Percentiles rank a stretch among this genome's conserved stretches.
phyloP scores from a whole-genome alignment of 2,113 vertebrate species.

The Lasiurus borealis region DNA sequence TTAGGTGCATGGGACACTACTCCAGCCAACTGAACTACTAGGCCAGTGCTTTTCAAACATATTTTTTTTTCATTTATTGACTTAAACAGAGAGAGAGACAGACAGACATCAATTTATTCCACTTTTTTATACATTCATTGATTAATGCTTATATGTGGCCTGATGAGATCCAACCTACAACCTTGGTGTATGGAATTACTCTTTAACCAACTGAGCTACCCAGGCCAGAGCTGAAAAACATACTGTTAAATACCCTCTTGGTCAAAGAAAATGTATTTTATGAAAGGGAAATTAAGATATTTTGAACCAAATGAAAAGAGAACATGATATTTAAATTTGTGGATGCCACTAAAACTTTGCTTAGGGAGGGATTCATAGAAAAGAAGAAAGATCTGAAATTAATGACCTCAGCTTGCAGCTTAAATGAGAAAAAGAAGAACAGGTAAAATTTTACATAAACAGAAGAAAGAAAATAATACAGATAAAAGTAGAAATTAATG shows the following conservation, averaged over 20 bases:
- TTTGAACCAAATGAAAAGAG: not conserved
- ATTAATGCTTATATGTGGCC: not conserved
- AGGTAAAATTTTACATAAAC: not conserved
- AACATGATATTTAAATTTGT: not conserved
- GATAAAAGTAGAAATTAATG: not conserved
- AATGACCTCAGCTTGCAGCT: not conserved
- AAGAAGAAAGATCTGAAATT: conserved; percentile 30
- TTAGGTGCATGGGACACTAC: not conserved
- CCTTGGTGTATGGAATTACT: not conserved
- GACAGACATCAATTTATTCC: not conserved
- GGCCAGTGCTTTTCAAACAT: not conserved
- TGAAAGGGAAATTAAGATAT: not conserved
- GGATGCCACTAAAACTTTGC: not conserved
- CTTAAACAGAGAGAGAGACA: not conserved
- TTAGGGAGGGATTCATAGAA: not conserved
- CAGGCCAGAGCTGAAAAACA: not conserved
- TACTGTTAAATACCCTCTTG: not conserved
- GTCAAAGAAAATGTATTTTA: not conserved
- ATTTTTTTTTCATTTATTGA: not conserved
- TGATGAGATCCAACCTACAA: not conserved
- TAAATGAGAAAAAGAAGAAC: conserved; percentile 1
- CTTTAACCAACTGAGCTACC: not conserved
- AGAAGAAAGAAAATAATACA: conserved; percentile 1
- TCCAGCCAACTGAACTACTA: not conserved
- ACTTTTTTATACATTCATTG: not conserved